Conservation (phyloP, 2,797 vertebrate species). For the Enteromius mattozi region DNA sequence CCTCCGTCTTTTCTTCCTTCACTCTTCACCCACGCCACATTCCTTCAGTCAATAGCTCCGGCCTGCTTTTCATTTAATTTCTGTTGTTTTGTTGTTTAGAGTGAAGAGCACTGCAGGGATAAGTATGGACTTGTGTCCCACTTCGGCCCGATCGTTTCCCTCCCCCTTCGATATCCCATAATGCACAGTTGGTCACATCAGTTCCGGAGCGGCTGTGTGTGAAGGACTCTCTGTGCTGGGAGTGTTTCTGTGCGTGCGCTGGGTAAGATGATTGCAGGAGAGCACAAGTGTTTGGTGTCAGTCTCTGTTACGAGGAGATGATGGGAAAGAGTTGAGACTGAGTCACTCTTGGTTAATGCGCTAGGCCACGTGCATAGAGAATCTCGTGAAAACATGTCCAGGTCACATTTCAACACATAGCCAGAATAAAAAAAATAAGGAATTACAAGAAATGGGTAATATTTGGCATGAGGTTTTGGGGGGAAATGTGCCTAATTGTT, state of each 20-base stretch:
- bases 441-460: background rate
- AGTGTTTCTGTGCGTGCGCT: background rate
- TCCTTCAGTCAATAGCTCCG: background rate
- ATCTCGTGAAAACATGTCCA: background rate
- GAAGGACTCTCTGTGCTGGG: conserved; percentile 7
- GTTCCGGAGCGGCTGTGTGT: background rate
- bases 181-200: conserved; percentile 3
- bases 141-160: conserved; percentile 2
- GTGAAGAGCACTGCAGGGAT: conserved; percentile 34
- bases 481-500: background rate
- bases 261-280: conserved; percentile 19
- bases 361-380: background rate
- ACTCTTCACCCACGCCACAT: background rate
- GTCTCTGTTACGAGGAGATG: conserved; percentile 3
- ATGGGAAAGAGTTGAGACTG: conserved; percentile 1
- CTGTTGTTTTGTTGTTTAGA: conserved; percentile 12
- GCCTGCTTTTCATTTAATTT: conserved; percentile 9
- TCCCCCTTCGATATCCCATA: conserved; percentile 20
- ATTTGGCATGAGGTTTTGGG: background rate
- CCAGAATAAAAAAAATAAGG: background rate
- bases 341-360: conserved; percentile 29
- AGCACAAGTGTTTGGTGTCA: conserved; percentile 6
- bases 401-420: background rate
- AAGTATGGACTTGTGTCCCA: conserved; percentile 26
- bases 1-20: background rate